A percentile compares a stretch with the other conserved stretches of the same genome.
Conservation (phyloP, 2,113 vertebrate genomes). For the Nothoprocta pentlandii region DNA sequence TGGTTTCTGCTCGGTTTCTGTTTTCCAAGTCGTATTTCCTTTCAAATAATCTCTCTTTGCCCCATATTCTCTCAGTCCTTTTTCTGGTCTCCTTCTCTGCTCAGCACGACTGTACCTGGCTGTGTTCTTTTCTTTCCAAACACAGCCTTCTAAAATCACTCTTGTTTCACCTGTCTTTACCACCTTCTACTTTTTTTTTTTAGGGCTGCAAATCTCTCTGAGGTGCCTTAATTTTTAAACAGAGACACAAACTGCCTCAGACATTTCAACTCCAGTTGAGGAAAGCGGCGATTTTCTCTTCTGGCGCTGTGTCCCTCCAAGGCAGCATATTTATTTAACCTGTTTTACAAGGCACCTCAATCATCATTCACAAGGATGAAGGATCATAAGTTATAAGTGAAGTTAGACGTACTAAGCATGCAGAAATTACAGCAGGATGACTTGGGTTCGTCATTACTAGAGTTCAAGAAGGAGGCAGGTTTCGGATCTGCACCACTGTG, state of each 20-base stretch:
- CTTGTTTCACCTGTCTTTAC: background rate
- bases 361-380: background rate
- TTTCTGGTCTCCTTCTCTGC: background rate
- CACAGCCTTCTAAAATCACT: background rate
- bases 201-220: background rate
- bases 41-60: background rate
- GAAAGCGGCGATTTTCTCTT: background rate
- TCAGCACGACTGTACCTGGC: fast-evolving
- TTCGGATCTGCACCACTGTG: background rate
- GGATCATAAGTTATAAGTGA: background rate
- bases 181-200: background rate
- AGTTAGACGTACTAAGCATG: fast-evolving
- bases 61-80: background rate
- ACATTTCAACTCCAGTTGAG: background rate
- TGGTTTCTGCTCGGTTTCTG: background rate
- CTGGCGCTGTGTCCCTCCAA: background rate
- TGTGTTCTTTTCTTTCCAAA: background rate
- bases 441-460: background rate
- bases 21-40: background rate
- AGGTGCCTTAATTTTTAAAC: background rate
- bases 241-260: background rate
- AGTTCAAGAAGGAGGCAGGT: background rate
- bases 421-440: background rate
- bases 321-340: background rate
- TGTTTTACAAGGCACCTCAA: background rate